These are phyloP conservation scores for Platysteira castanea DNA, from an alignment of 2,113 vertebrate genomes.

Conservation along the genomic window DNA sequence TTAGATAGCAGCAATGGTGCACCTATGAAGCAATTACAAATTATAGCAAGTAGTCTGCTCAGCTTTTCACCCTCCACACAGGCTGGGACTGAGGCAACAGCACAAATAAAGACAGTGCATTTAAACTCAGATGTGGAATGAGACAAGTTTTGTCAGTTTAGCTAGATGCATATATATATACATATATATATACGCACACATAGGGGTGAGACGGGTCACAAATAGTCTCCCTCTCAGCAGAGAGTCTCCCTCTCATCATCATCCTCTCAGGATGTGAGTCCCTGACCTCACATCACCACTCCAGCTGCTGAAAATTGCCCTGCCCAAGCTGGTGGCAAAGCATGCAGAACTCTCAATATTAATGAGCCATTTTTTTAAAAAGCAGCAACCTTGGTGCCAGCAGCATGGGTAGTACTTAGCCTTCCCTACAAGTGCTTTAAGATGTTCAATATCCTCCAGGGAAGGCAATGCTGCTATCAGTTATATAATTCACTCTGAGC, in stretches of 20 bases:
- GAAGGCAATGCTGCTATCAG: background rate
- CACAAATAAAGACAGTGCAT: background rate
- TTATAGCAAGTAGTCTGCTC: background rate
- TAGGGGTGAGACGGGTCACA: background rate
- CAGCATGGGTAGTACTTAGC: background rate
- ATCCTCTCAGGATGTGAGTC: no score
- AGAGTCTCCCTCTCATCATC: no score
- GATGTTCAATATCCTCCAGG: background rate
- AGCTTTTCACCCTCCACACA: background rate
- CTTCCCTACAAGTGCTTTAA: background rate
- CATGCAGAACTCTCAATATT: background rate
- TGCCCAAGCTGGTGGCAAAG: background rate
- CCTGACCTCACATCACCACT: rapidly evolving
- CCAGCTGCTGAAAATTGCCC: background rate
- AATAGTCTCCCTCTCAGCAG: rapidly evolving
- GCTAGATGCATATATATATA: background rate
- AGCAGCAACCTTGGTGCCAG: background rate
- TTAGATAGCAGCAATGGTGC: background rate
- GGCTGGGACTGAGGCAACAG: background rate
- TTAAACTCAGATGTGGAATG: background rate
- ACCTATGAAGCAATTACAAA: background rate
- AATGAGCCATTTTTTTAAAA: background rate
- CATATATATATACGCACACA: no score
- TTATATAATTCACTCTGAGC: background rate
- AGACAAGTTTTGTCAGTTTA: background rate